phyloP scores from a whole-genome alignment of 2,888 invertebrate species.

The Tillus elongatus region DNA sequence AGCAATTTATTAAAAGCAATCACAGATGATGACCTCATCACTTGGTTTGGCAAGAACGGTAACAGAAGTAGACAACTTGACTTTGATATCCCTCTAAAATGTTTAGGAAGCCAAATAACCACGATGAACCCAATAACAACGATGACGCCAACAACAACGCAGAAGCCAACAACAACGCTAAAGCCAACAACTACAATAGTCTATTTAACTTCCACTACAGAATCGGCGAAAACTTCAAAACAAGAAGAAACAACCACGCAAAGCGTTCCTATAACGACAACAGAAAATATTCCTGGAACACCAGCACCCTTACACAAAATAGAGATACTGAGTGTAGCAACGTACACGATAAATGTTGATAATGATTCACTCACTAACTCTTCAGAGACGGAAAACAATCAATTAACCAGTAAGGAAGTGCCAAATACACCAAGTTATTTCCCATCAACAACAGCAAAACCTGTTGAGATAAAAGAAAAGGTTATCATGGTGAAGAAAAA shows the following conservation, averaged over 20 bases:
- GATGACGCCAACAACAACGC: conserved; percentile 7
- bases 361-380: conserved; percentile 23
- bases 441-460: conserved; percentile 8
- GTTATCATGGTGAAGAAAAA: background rate
- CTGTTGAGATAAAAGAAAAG: conserved; percentile 5
- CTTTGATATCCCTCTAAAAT: conserved; percentile 17
- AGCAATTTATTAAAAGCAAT: conserved; percentile 53
- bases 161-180: conserved; percentile 11
- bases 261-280: conserved; percentile 11
- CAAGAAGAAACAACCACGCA: background rate
- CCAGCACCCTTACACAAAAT: conserved; percentile 20
- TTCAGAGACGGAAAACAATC: conserved; percentile 12
- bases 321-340: conserved; percentile 27
- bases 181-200: conserved; percentile 4
- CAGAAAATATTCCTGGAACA: conserved; percentile 13
- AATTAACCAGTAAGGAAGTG: too few species aligned
- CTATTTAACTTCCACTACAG: background rate
- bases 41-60: conserved; percentile 56
- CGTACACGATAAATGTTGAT: conserved; percentile 32
- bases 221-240: conserved; percentile 9
- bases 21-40: conserved; percentile 56
- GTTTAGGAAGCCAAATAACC: conserved; percentile 11
- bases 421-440: background rate
- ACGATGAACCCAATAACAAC: conserved; percentile 8
- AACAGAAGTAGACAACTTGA: conserved; percentile 27